Base-by-base conservation (phyloP, 2,888 invertebrate species). In the Entomobrya proxima region DNA sequence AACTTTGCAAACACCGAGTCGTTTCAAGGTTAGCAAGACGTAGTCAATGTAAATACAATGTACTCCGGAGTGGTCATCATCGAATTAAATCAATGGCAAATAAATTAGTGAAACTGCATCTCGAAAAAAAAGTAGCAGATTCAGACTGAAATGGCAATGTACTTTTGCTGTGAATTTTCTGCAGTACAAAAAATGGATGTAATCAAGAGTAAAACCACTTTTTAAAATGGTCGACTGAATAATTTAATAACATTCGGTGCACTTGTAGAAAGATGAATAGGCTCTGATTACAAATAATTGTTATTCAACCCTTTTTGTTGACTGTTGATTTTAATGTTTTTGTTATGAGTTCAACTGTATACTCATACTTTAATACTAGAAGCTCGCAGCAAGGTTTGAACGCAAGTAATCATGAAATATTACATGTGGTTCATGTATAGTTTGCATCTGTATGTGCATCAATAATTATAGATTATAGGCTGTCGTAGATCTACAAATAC, bases 21-120 rank as follows among this genome's bases (percentile, higher is more conserved):
- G 37, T 37, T 55, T 75, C 75, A 75, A 75, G 75, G 75, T 75
- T 75, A 75, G 18, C 52, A 52, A 75, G 55, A 72, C 44, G 30
- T 27, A 37, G 21, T n/a, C 72, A 72, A 1, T 67, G 11, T 27
- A 1, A 24, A 37, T 64, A 64, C 35, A 27, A 27, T 69, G 44
- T 32, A 2, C 2, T 72, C 0, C 13, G 7, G 44, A 24, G 21
- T 55, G 21, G 9, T 61, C 55, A 69, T 69, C 69, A 44, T 69
- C 69, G 44, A 40, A 15, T 67, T 30, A 11, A 13, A 47, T 72
- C 72, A 47, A 44, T 47, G 47, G 15, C 47, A 72, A 47, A 72
- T 30, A 72, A 44, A 44, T 30, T 44, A 27, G 13, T 11, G 11
- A 18, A 74, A 74, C 50, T 52, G 74, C 74, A 74, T 52, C 52